Evolutionary conservation across 2,888 invertebrate genomes (phyloP).

Genomic region (Colletes collaris): DNA sequence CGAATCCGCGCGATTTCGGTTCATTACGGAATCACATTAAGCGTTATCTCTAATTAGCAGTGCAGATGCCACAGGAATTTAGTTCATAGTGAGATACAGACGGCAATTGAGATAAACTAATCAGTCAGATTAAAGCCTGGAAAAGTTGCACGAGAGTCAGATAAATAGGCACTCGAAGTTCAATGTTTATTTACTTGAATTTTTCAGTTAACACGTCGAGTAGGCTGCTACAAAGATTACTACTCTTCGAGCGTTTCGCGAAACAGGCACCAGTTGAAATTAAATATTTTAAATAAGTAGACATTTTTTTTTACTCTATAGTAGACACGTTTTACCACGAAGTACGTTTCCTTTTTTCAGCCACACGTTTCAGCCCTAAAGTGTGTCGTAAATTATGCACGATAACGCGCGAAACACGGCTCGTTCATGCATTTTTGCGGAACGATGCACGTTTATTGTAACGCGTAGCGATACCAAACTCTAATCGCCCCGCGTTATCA

Average conservation of each 20-base stretch:
- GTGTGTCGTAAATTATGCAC: no score
- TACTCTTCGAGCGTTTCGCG: no score
- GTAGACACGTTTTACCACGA: not conserved
- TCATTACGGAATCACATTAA: not conserved
- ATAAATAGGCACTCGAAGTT: constrained; percentile 27
- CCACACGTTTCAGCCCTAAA: no score
- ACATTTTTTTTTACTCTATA: no score
- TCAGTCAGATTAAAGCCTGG: constrained; percentile 7
- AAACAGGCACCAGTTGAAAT: no score
- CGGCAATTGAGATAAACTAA: constrained; percentile 35
- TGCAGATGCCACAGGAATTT: constrained; percentile 21
- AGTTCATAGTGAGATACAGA: not conserved
- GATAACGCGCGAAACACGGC: no score
- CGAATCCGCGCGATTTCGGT: not conserved
- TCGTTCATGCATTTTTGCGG: no score
- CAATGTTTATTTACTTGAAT: constrained; percentile 30
- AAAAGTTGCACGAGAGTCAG: constrained; percentile 14
- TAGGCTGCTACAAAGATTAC: not conserved
- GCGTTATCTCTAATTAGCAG: constrained; percentile 21
- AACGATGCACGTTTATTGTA: no score
- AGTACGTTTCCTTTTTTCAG: not conserved
- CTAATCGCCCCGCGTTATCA: not conserved
- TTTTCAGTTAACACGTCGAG: not conserved
- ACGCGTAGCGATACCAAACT: no score
- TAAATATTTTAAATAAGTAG: no score